Base-by-base conservation (phyloP, 1,140 invertebrate genomes). In the Drosophila ercepeae region DNA sequence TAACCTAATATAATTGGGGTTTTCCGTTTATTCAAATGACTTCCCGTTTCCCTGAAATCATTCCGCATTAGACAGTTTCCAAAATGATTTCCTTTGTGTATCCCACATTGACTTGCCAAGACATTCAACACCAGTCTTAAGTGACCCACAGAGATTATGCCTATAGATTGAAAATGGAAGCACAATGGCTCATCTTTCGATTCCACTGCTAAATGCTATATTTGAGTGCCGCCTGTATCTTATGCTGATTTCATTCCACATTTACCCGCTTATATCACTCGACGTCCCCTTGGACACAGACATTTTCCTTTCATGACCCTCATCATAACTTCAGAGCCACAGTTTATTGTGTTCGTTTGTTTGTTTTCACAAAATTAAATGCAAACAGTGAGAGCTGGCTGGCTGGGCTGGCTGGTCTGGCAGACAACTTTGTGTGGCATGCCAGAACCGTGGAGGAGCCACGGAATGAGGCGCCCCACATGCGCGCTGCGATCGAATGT, bases 401-500 rank as follows among this genome's bases (percentile, higher is more conserved):
- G 49, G 57, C 58, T 13, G 36, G 36, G 55, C 57, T 21, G 21
- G 21, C 21, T n/a, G n/a, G n/a, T n/a, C n/a, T n/a, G n/a, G 29
- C 29, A n/a, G 29, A 32, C 29, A 32, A 32, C 29, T 32, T 32
- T 32, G 29, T 32, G 9, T 32, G 29, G 29, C 29, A 3, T 11
- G 29, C 9, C 29, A 32, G 29, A n/a, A 9, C 2, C 9, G 21
- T 21, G 29, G 8, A 11, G 9, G 8, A 29, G 29, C 29, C 29
- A 9, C 29, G 9, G 29, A 32, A 32, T 9, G 9, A 70, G 67
- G 75, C 60, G 59, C 74, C 75, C 67, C 75, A 71, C 64, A 44
- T 76, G 73, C 42, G 51, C 50, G 32, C 67, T 48, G 59, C 60
- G 70, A 83, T 78, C 75, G 65, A 83, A 84, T 84, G 64, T 84